These are phyloP conservation scores for Callithrix jacchus DNA, from an alignment of 2,113 vertebrate species.

Conservation along the genomic window DNA sequence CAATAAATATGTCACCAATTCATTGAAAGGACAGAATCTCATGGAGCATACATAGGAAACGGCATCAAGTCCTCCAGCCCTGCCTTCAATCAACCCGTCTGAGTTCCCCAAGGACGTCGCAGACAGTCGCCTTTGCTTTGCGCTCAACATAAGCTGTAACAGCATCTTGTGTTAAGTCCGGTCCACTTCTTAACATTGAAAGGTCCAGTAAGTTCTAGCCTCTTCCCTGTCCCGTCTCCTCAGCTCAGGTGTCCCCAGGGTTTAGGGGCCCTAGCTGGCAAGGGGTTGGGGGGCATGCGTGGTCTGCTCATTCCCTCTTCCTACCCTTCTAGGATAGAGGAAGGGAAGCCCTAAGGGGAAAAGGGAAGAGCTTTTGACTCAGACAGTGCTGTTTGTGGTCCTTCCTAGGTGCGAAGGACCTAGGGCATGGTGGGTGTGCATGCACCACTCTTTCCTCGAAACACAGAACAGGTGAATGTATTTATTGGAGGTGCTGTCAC, in stretches of 20 bases:
- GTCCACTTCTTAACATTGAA: not conserved
- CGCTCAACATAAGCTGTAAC: not conserved
- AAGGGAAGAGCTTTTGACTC: not conserved
- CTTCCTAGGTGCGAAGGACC: not conserved
- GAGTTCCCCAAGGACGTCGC: not conserved
- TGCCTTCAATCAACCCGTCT: not conserved
- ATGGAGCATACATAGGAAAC: not conserved
- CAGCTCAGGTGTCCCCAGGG: not conserved
- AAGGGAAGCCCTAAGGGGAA: not conserved
- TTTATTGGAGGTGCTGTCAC: not conserved
- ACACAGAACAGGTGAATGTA: not conserved
- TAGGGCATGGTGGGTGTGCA: rapidly evolving
- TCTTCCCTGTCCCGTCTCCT: not conserved
- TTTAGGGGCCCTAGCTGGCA: too few species aligned
- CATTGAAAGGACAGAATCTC: not conserved
- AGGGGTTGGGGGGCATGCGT: not conserved
- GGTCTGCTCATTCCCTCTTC: not conserved
- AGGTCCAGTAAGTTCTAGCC: not conserved
- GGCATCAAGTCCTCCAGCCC: too few species aligned
- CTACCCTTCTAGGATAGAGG: not conserved
- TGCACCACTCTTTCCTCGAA: not conserved
- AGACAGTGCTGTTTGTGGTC: not conserved
- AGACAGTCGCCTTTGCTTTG: not conserved
- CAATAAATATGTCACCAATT: not conserved
- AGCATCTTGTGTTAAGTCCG: not conserved